Evolutionary conservation across 1,140 invertebrate genomes (phyloP), one percentile per base, ranked within the genome.

Genomic region (Drepana arcuata): DNA sequence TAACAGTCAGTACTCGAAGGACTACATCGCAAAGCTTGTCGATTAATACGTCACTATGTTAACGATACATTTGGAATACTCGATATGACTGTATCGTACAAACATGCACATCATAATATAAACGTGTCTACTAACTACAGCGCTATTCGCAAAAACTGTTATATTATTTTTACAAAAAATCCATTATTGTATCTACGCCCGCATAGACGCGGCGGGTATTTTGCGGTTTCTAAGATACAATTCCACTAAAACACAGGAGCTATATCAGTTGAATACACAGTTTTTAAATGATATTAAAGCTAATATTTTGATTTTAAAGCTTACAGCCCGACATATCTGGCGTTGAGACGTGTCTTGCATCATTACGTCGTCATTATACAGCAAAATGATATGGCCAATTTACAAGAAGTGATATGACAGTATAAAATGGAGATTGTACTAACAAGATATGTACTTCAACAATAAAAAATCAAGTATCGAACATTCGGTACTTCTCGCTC

Each of bases 361-460:
- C n/a, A n/a, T n/a, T n/a, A n/a, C n/a, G n/a, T n/a, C n/a, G n/a
- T n/a, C n/a, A n/a, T n/a, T 65, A 65, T 53, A 77, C 60, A 74
- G 71, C 63, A 70, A 66, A 72, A 75, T 75, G 77, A 81, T 81
- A 81, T 81, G 77, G 56, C n/a, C 60, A 72, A 68, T 81, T 67
- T 81, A 77, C 71, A 78, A 75, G 65, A 60, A 62, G 67, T 80
- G 75, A 81, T 81, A 81, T 81, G 77, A 81, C 59, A 62, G 35
- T 47, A 49, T 55, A 71, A n/a, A n/a, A 64, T 74, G 62, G 54
- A 71, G 58, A 72, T 78, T 77, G 71, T 78, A 74, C 77, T 78
- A 81, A 75, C 56, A 50, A 73, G 77, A 81, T 81, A 81, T 81
- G 77, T 78, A 75, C 67, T 73, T 75, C 70, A 73, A 71, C 45